A percentile compares a stretch with the other conserved stretches of the same genome.
Evolutionary conservation across 2,888 invertebrate species (phyloP).

Genomic region (Acronicta alni): DNA sequence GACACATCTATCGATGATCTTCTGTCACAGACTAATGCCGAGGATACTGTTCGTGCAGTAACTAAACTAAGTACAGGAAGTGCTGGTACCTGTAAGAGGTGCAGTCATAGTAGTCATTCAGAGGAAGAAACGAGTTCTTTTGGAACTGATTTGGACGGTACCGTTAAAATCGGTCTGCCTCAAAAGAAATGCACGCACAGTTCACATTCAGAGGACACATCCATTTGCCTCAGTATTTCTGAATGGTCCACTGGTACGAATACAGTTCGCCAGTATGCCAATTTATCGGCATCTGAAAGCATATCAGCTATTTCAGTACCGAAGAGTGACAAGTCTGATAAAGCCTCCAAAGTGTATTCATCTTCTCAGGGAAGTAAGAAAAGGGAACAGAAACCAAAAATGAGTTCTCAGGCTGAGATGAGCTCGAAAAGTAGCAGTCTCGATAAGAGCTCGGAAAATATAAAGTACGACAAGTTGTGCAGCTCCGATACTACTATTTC

Average conservation of each 20-base stretch:
- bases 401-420: constrained; percentile 82
- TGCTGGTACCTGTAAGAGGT: constrained; percentile 89
- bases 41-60: constrained; percentile 88
- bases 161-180: constrained; percentile 93
- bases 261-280: constrained; percentile 94
- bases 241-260: constrained; percentile 97
- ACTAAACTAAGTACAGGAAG: constrained; percentile 85
- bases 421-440: constrained; percentile 90
- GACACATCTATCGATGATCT: constrained; percentile 91
- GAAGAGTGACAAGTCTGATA: constrained; percentile 90
- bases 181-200: constrained; percentile 95
- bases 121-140: constrained; percentile 93
- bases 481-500: constrained; percentile 90
- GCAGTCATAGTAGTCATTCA: constrained; percentile 92
- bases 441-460: constrained; percentile 87
- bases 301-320: constrained; percentile 89
- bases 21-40: constrained; percentile 89
- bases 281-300: constrained; percentile 92
- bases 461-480: constrained; percentile 90
- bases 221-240: constrained; percentile 95
- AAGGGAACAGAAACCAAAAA: constrained; percentile 85
- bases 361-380: constrained; percentile 88
- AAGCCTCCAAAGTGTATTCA: constrained; percentile 89
- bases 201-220: constrained; percentile 96
- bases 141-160: constrained; percentile 94